Percentiles rank a stretch among this genome's conserved stretches.
These are phyloP conservation scores for Lithobates sylvaticus DNA, from an alignment of 2,797 vertebrate genomes.

Conservation along the genomic window DNA sequence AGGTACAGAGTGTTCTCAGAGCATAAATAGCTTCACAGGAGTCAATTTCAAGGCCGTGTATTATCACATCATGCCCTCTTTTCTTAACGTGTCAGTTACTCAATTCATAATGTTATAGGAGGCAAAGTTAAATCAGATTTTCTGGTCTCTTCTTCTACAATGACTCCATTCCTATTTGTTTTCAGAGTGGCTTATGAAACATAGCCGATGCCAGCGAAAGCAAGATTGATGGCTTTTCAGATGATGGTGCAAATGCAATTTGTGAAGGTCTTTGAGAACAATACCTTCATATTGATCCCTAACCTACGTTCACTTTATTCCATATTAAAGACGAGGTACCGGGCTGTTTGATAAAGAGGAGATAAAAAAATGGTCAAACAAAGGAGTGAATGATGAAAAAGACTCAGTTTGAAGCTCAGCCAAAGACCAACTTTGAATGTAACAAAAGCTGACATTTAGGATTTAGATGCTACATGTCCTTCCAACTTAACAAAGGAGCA, in stretches of 20 bases:
- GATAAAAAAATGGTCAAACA: conserved; percentile 54
- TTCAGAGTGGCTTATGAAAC: conserved; percentile 57
- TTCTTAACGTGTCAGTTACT: conserved; percentile 60
- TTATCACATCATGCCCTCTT: conserved; percentile 59
- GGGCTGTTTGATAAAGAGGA: conserved; percentile 49
- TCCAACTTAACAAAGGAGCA: conserved; percentile 33
- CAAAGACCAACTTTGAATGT: conserved; percentile 34
- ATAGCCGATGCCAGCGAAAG: conserved; percentile 30
- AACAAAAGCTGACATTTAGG: conserved; percentile 57
- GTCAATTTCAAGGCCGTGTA: conserved; percentile 59
- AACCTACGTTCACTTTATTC: conserved; percentile 48
- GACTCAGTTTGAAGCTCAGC: conserved; percentile 52
- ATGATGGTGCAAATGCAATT: conserved; percentile 29
- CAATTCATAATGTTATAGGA: conserved; percentile 62
- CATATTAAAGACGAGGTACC: conserved; percentile 58
- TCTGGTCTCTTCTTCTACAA: conserved; percentile 52
- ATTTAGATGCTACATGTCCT: conserved; percentile 32
- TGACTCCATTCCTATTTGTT: conserved; percentile 56
- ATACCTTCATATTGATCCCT: conserved; percentile 43
- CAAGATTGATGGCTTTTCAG: conserved; percentile 49
- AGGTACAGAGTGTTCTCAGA: conserved; percentile 49
- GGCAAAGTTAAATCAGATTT: conserved; percentile 62
- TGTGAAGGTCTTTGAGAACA: conserved; percentile 43
- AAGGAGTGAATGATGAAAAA: conserved; percentile 29
- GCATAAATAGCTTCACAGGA: conserved; percentile 56